Evolutionary conservation across 2,797 vertebrate genomes (phyloP).

Genomic region (Numenius phaeopus): DNA sequence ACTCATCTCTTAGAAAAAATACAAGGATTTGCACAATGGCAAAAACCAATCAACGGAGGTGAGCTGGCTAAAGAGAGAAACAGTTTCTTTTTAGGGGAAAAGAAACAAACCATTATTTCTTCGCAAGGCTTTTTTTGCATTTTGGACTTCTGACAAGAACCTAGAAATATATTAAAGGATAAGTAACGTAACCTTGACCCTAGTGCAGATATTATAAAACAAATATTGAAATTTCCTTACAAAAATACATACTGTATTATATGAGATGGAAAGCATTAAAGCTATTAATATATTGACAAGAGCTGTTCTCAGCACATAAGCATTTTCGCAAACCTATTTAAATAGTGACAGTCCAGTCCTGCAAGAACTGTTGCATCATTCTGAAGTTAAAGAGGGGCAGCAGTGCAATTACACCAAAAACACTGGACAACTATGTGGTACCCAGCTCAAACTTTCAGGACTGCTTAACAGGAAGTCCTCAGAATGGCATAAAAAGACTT

Average conservation of each 20-base stretch:
- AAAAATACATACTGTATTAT: neutral
- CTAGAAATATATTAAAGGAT: neutral
- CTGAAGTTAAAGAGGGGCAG: slow-evolving; percentile 24
- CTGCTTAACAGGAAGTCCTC: neutral
- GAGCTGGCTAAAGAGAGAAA: neutral
- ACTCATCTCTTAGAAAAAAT: neutral
- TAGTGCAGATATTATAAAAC: neutral
- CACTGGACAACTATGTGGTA: neutral
- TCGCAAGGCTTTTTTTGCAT: neutral
- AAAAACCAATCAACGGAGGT: neutral
- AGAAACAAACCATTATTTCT: neutral
- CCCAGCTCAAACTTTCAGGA: neutral
- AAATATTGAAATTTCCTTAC: neutral
- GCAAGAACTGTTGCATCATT: slow-evolving; percentile 31
- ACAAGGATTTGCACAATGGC: neutral
- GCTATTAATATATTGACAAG: neutral
- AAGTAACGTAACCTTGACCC: neutral
- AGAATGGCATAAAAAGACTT: neutral
- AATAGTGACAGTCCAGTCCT: neutral
- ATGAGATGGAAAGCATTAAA: neutral
- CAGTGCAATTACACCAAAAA: neutral
- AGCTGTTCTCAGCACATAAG: slow-evolving; percentile 15
- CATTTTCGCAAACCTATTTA: slow-evolving; percentile 36
- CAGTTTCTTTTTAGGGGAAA: neutral
- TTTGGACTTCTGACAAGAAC: neutral